A percentile compares a stretch with the other conserved stretches of the same genome.
phyloP scores from a whole-genome alignment of 2,797 vertebrate species.

The Liasis olivaceus region DNA sequence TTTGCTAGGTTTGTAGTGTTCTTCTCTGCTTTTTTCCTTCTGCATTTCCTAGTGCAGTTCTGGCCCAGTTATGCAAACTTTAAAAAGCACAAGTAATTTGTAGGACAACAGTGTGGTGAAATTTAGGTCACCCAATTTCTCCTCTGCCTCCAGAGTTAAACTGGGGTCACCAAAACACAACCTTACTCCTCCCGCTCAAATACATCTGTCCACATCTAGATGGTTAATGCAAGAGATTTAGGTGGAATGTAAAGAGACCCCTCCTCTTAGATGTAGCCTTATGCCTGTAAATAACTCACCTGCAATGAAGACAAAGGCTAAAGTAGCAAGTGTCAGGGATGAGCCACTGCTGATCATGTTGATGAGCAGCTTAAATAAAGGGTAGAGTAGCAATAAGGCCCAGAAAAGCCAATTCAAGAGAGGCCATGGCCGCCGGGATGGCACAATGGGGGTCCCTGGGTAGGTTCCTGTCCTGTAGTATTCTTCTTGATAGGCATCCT shows the following conservation, averaged over 20 bases:
- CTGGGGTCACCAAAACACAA: not conserved
- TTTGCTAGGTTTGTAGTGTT: not conserved
- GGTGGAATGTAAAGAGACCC: not conserved
- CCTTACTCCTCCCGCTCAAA: not conserved
- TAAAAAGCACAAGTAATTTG: not conserved
- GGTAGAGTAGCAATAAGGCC: constrained; percentile 86
- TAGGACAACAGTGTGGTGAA: not conserved
- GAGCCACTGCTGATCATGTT: constrained; percentile 85
- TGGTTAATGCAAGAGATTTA: not conserved
- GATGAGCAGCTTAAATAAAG: constrained; percentile 80
- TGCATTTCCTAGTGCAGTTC: not conserved
- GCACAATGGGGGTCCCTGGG: constrained; percentile 75
- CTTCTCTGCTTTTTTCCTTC: not conserved
- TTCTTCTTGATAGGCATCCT: constrained; percentile 92
- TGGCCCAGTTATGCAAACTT: not conserved
- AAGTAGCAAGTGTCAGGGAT: constrained; percentile 76
- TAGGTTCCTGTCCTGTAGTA: constrained; percentile 84
- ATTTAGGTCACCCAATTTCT: not conserved
- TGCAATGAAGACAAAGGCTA: constrained; percentile 81
- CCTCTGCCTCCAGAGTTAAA: not conserved
- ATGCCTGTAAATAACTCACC: constrained; percentile 76
- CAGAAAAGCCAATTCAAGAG: constrained; percentile 93
- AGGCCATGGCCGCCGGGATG: constrained; percentile 80
- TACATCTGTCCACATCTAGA: not conserved
- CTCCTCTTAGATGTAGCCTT: not conserved